phyloP scores from a whole-genome alignment of 2,113 vertebrate genomes.

The Clupea harengus region DNA sequence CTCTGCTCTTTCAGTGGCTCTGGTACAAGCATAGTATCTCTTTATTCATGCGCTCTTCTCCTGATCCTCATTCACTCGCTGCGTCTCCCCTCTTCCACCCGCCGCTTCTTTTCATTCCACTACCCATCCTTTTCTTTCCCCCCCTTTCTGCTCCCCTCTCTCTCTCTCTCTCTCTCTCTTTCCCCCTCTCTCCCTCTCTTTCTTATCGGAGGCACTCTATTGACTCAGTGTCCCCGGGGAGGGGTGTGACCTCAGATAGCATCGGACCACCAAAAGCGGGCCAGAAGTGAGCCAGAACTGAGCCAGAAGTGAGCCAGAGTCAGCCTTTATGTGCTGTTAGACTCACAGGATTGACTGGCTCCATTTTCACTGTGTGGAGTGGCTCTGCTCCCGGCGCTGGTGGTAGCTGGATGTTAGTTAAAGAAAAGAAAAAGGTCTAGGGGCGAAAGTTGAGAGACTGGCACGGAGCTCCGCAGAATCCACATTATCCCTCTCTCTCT shows the following conservation, averaged over 20 bases:
- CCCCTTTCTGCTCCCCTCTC: background rate
- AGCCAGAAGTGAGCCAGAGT: background rate
- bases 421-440: background rate
- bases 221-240: background rate
- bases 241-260: background rate
- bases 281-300: background rate
- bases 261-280: too few species aligned
- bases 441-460: background rate
- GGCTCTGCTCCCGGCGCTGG: background rate
- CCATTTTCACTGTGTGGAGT: background rate
- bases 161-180: background rate
- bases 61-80: background rate
- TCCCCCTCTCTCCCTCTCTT: background rate
- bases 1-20: constrained; percentile 5
- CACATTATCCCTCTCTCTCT: background rate
- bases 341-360: background rate
- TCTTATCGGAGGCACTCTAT: background rate
- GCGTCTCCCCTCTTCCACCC: background rate
- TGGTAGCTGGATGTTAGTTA: background rate
- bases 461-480: background rate
- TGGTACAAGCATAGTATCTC: background rate
- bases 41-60: background rate
- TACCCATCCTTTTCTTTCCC: background rate
- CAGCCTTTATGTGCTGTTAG: background rate
- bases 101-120: background rate